Conservation (phyloP, 2,888 invertebrate genomes). For the Girardia tigrina region DNA sequence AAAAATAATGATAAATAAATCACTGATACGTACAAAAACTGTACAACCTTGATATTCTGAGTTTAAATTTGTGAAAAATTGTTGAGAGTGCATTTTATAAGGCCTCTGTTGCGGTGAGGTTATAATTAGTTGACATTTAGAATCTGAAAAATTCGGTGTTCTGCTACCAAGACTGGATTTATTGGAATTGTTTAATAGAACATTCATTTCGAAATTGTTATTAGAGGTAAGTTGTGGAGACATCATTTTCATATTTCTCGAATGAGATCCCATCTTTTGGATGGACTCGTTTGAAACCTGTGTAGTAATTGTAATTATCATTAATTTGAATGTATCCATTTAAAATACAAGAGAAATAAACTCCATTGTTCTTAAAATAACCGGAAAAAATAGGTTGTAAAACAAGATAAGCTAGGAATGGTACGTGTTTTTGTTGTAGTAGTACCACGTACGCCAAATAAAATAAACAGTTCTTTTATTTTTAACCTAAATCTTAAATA, state of each 20-base stretch:
- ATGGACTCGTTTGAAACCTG: background rate
- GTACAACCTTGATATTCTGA: background rate
- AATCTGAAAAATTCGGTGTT: constrained; percentile 17
- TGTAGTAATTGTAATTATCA: no score
- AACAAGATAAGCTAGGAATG: no score
- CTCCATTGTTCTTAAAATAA: no score
- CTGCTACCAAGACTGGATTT: background rate
- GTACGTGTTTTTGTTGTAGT: no score
- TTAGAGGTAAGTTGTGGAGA: constrained; percentile 12
- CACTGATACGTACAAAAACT: no score
- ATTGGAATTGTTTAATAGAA: background rate
- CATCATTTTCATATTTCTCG: constrained; percentile 3
- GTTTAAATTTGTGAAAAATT: background rate
- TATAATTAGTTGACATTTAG: background rate
- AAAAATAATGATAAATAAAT: background rate
- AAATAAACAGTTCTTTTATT: no score
- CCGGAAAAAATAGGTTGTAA: no score
- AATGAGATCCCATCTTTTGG: background rate
- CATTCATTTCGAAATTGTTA: background rate
- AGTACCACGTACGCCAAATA: no score
- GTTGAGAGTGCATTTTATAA: background rate
- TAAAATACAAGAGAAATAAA: no score
- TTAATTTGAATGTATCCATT: no score
- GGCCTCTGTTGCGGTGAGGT: constrained; percentile 9
- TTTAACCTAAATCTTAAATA: no score